A percentile compares a stretch with the other conserved stretches of the same genome.
Evolutionary conservation across 2,113 vertebrate species (phyloP).

Genomic region (Turdus rufiventris): DNA sequence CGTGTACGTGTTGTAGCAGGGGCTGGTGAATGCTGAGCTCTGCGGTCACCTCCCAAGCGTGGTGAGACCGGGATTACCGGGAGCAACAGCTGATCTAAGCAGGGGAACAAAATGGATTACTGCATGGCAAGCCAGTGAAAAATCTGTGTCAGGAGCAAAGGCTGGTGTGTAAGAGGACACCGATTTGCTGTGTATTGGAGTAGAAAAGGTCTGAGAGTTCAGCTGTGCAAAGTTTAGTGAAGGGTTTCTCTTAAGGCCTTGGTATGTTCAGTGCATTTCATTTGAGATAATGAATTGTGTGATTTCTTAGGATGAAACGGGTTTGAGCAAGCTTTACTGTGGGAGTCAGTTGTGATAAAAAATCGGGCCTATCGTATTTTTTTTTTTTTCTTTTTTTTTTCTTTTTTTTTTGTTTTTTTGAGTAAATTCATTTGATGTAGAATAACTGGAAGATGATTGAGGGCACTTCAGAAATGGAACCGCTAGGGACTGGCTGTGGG

Average conservation of each 20-base stretch:
- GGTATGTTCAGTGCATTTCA: background rate
- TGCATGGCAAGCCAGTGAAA: background rate
- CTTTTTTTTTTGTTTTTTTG: too few species aligned
- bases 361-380: background rate
- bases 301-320: background rate
- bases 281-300: background rate
- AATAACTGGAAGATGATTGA: background rate
- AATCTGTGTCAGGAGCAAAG: background rate
- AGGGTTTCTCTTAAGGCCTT: background rate
- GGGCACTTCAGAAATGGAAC: background rate
- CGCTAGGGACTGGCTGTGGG: background rate
- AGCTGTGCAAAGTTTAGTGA: background rate
- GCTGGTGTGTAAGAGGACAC: background rate
- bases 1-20: background rate
- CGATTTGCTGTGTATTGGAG: background rate
- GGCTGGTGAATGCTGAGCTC: background rate
- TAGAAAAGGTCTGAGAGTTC: background rate
- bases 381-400: too few species aligned
- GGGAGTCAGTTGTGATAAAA: background rate
- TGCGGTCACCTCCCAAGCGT: background rate
- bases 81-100: slow-evolving; percentile 17
- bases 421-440: background rate
- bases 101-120: background rate
- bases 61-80: background rate
- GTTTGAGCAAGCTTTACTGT: background rate